Evolutionary conservation across 1,140 invertebrate species (phyloP), one percentile per base, ranked within the genome.

Genomic region (Pararge aegeria): DNA sequence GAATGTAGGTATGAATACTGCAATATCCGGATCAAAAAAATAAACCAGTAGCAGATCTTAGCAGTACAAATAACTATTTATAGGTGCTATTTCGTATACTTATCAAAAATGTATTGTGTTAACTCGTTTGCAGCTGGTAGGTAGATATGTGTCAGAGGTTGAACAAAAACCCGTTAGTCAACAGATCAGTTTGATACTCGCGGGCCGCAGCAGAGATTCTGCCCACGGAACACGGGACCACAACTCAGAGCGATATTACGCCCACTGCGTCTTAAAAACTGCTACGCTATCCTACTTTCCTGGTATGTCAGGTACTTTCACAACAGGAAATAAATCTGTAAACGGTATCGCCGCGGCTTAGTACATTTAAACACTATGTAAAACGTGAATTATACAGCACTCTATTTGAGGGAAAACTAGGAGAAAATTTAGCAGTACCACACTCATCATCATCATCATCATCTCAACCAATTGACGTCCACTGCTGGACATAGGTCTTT

Each of bases 151-250:
- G 55, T 74, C 66, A 68, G 66, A 72, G 71, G 73, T 73, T 71
- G 68, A 24, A 61, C 64, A 42, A 68, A 70, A 72, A 71, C 64
- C 75, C 78, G 78, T 83, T 83, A 81, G 62, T 78, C 69, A 76
- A 21, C 49, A 58, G 61, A 49, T 59, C 61, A 61, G 66, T 64
- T 59, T 42, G 51, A 53, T 42, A 42, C 34, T 37, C 34, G 34
- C n/a, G n/a, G n/a, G n/a, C n/a, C n/a, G n/a, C 38, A 16, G 38
- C 38, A 27, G 50, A 52, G 52, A 57, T 52, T 65, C 70, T 64
- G 63, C 76, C 74, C 70, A 75, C 74, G 53, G 38, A 42, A 3
- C 38, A 16, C 5, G 30, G 30, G 3, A 34, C 30, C 30, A 34
- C 30, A 34, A 34, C 30, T 34, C 30, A 34, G 30, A 34, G 30